Conservation (phyloP, 2,888 invertebrate species). For the Helleia helle region DNA sequence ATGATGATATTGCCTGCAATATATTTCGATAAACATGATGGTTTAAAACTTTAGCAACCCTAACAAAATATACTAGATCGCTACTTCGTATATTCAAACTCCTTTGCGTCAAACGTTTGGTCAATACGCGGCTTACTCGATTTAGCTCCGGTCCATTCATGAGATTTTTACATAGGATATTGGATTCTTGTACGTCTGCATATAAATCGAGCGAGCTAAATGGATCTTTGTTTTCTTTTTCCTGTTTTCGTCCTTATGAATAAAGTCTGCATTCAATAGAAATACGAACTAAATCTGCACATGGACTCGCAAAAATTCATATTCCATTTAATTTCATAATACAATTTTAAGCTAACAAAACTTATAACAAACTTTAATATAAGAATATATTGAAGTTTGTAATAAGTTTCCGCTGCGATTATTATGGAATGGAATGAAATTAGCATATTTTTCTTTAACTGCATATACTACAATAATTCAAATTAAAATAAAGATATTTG, state of each 20-base stretch:
- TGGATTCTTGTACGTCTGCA: constrained; percentile 40
- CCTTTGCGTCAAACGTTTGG: constrained; percentile 29
- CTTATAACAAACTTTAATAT: constrained; percentile 2
- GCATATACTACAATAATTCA: constrained; percentile 2
- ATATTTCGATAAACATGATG: no score
- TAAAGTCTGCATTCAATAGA: constrained; percentile 3
- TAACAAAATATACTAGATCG: no score
- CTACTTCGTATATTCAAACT: constrained; percentile 7
- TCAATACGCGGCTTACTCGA: constrained; percentile 36
- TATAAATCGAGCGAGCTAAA: constrained; percentile 27
- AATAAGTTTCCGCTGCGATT: background rate
- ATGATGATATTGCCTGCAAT: no score
- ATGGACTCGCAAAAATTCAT: constrained; percentile 12
- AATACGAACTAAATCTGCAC: constrained; percentile 5
- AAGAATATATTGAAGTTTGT: constrained; percentile 2
- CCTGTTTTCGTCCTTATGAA: constrained; percentile 14
- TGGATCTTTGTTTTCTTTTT: constrained; percentile 25
- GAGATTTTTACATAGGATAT: constrained; percentile 50
- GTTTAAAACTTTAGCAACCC: no score
- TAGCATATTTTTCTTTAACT: constrained; percentile 6
- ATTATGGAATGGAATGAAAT: constrained; percentile 4
- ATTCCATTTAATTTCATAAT: constrained; percentile 4
- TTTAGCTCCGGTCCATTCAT: constrained; percentile 29
- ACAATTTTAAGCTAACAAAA: constrained; percentile 5
- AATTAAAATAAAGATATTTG: no score